Conservation (phyloP, 2,797 vertebrate genomes). For the Arctocebus calabarensis region DNA sequence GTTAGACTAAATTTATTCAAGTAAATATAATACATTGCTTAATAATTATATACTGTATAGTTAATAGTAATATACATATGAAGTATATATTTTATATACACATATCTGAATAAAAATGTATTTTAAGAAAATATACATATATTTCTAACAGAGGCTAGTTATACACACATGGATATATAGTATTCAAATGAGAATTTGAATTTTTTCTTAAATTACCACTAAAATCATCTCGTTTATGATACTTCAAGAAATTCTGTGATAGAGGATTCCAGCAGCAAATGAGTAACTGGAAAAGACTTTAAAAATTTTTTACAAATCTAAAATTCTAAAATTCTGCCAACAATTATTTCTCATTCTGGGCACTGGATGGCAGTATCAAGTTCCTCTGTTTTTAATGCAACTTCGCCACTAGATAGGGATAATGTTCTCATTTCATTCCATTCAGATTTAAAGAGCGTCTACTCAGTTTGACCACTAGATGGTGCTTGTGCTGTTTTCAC, state of each 20-base stretch:
- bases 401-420: background rate
- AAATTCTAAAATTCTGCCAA: background rate
- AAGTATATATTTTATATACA: background rate
- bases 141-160: background rate
- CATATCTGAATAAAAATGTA: background rate
- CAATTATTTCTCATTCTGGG: background rate
- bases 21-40: background rate
- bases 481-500: constrained; percentile 69
- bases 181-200: background rate
- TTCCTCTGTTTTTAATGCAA: background rate
- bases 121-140: background rate
- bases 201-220: background rate
- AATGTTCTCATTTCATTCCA: background rate
- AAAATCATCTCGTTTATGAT: background rate
- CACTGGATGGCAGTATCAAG: constrained; percentile 61
- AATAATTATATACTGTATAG: background rate
- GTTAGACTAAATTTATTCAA: background rate
- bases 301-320: background rate
- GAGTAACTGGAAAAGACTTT: background rate
- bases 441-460: background rate
- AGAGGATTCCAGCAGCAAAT: background rate
- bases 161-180: background rate
- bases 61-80: background rate
- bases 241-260: background rate
- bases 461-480: constrained; percentile 74